A percentile compares a stretch with the other conserved stretches of the same genome.
phyloP scores from a whole-genome alignment of 2,797 vertebrate species.

The Acropternis orthonyx region DNA sequence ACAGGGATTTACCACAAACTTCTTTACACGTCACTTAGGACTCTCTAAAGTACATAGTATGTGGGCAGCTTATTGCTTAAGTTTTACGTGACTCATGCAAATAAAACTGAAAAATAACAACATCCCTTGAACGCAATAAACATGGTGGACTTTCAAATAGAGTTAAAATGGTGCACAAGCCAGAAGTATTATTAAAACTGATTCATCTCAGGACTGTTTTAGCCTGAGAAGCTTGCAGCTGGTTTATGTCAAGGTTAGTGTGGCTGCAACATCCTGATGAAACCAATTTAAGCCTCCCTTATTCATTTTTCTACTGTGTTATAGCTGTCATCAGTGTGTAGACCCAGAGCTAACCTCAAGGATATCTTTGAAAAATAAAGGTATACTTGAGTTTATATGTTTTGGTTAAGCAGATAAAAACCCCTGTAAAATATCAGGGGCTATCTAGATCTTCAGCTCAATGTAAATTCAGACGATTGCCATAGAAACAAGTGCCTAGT shows the following conservation, averaged over 20 bases:
- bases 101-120: constrained; percentile 56
- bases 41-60: background rate
- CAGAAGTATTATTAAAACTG: constrained; percentile 40
- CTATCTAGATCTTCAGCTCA: background rate
- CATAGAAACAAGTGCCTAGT: background rate
- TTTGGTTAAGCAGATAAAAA: background rate
- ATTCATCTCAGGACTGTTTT: constrained; percentile 40
- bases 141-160: background rate
- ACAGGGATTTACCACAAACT: background rate
- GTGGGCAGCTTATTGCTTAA: constrained; percentile 42
- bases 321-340: background rate
- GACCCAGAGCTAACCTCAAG: background rate
- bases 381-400: background rate
- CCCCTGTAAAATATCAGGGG: background rate
- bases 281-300: constrained; percentile 33
- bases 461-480: background rate
- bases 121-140: constrained; percentile 62
- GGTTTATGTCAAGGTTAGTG: constrained; percentile 62
- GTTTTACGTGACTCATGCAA: constrained; percentile 56
- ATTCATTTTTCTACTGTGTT: constrained; percentile 50
- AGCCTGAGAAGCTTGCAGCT: constrained; percentile 52
- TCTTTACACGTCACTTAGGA: constrained; percentile 33
- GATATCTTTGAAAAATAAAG: background rate
- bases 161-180: background rate
- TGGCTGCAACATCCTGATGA: constrained; percentile 52